Evolutionary conservation across 2,888 invertebrate species (phyloP), one percentile per base, ranked within the genome.

Genomic region (Microchrysa polita): DNA sequence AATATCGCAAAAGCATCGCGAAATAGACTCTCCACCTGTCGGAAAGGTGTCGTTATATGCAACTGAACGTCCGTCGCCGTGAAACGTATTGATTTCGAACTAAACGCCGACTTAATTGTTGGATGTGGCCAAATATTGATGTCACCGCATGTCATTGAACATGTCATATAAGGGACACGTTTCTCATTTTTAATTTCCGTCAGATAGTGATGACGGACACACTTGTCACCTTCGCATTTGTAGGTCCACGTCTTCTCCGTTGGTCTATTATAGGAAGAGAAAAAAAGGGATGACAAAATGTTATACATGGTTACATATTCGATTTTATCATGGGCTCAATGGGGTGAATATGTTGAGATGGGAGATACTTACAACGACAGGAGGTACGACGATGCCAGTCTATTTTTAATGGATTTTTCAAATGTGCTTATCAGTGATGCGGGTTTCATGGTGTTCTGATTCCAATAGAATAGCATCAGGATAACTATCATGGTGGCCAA

Each of bases 91-190:
- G 90, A 90, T 72, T 88, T 88, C 18, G 88, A 88, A 77, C 91
- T 91, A 23, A 93, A 87, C 76, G 88, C 87, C 40, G 91, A 88
- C 74, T 89, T 89, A 0, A 91, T 91, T 1, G 92, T 93, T 67
- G 94, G 93, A 82, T 90, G 90, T 34, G 94, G 94, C 94, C 93
- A 94, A 27, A 93, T 87, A 78, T 92, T 90, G 2, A 84, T 81
- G 71, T 83, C 83, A 27, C 92, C 92, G 83, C 94, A 94, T 16
- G 92, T 87, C 88, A 94, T 93, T 80, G 91, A 90, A 85, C 94
- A 94, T 7, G 92, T 92, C 53, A 89, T 87, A 78, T 93, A 86
- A 5, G 92, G 90, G 79, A 90, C 75, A 87, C 87, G 82, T 74
- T 82, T 80, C 77, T 76, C 79, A 79, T 83, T 75, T 59, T 76